Conservation (phyloP, 1,140 invertebrate species). For the Musca vetustissima region DNA sequence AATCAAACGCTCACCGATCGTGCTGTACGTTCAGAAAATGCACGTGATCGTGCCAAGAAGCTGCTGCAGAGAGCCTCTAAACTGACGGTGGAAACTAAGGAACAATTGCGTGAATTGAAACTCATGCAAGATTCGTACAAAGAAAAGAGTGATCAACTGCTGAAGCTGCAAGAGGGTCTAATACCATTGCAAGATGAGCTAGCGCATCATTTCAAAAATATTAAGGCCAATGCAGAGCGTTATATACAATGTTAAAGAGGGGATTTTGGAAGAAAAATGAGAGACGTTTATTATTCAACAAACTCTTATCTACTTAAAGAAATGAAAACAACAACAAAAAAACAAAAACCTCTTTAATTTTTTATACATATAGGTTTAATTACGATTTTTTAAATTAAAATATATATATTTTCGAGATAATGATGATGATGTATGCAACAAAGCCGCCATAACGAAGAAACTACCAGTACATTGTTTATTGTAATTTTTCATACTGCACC, state of each 20-base stretch:
- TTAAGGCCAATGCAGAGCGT: constrained; percentile 59
- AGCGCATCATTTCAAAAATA: constrained; percentile 58
- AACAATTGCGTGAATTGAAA: constrained; percentile 70
- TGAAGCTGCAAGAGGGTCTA: constrained; percentile 57
- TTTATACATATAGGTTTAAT: constrained; percentile 6
- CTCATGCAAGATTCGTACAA: constrained; percentile 53
- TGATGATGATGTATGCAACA: not conserved
- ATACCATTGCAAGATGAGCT: constrained; percentile 59
- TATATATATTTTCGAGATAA: not conserved
- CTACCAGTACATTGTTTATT: not conserved
- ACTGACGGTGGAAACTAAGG: constrained; percentile 73
- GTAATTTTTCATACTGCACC: no score
- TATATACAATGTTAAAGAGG: constrained; percentile 54
- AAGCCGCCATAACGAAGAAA: constrained; percentile 20
- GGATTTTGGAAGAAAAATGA: not conserved
- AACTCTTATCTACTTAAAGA: not conserved
- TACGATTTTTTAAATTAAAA: not conserved
- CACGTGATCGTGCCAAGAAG: constrained; percentile 71
- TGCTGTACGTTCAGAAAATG: constrained; percentile 64
- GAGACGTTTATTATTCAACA: not conserved
- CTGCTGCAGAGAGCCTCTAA: constrained; percentile 74
- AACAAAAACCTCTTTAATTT: not conserved
- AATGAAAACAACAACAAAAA: no score
- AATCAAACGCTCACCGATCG: constrained; percentile 63
- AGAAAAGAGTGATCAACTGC: constrained; percentile 58